Conservation (phyloP, 2,113 vertebrate species). For the Myanophis thanlyinensis region DNA sequence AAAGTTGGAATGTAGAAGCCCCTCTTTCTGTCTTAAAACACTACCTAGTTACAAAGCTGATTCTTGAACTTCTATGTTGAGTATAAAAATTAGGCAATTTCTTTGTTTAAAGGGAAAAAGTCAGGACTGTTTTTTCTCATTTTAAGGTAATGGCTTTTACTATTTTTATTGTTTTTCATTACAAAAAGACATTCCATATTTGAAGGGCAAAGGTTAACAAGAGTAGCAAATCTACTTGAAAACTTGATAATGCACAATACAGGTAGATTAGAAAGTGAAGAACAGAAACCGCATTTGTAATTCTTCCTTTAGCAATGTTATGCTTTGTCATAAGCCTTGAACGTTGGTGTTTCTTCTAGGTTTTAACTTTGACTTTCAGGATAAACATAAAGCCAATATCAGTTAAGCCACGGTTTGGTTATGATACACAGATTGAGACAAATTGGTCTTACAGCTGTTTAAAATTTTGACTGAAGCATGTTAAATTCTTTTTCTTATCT, state of each 20-base stretch:
- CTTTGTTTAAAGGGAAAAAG: not conserved
- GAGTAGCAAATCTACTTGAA: not conserved
- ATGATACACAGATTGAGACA: not conserved
- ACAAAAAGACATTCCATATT: not conserved
- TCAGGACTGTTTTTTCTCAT: not conserved
- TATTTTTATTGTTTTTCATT: not conserved
- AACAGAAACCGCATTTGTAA: not conserved
- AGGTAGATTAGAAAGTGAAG: not conserved
- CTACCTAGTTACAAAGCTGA: not conserved
- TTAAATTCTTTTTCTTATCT: conserved; percentile 13
- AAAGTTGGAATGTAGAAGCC: not conserved
- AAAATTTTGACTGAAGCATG: not conserved
- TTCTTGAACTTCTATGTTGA: not conserved
- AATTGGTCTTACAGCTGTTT: not conserved
- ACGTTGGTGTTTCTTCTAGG: not conserved
- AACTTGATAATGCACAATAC: not conserved
- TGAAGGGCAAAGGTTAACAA: not conserved
- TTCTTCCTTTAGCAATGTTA: not conserved
- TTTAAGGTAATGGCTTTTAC: not conserved
- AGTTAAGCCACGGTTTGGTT: not conserved
- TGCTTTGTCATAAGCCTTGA: not conserved
- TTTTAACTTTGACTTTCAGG: not conserved
- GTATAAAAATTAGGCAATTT: not conserved
- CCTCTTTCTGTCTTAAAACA: not conserved
- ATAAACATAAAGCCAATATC: not conserved